A percentile compares a stretch with the other conserved stretches of the same genome.
Evolutionary conservation across 2,888 invertebrate species (phyloP).

Genomic region (Anaspis maculata): DNA sequence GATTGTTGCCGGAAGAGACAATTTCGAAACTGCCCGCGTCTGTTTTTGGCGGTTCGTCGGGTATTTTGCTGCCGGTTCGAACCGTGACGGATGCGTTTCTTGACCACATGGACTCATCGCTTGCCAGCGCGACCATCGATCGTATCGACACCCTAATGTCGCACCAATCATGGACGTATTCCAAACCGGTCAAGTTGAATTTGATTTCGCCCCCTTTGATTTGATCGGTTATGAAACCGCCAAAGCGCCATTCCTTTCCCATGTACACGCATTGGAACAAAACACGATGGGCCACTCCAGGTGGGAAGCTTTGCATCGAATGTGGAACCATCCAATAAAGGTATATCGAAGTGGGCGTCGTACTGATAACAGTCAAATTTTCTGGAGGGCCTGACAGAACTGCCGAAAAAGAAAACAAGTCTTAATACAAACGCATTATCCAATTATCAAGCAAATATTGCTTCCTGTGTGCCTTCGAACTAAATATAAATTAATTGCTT

Average conservation of each 20-base stretch:
- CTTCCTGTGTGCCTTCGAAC: too few relatives aligned
- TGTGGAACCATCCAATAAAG: constrained; percentile 45
- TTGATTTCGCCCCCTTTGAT: constrained; percentile 15
- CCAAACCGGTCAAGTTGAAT: constrained; percentile 47
- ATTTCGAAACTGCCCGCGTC: constrained; percentile 67
- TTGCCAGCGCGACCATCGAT: constrained; percentile 44
- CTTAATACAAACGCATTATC: too few relatives aligned
- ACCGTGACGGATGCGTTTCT: constrained; percentile 52
- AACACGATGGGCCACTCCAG: constrained; percentile 45
- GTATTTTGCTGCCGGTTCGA: constrained; percentile 51
- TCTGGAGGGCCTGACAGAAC: constrained; percentile 44
- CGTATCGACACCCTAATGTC: constrained; percentile 63
- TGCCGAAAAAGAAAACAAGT: constrained; percentile 15
- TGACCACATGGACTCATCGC: constrained; percentile 61
- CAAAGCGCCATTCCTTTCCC: constrained; percentile 38
- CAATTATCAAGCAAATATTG: too few relatives aligned
- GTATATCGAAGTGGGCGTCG: constrained; percentile 42
- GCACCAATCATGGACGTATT: constrained; percentile 61
- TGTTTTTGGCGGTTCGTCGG: constrained; percentile 60
- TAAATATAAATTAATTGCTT: too few relatives aligned
- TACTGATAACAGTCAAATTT: constrained; percentile 41
- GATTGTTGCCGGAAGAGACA: constrained; percentile 33
- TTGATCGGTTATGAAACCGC: constrained; percentile 12
- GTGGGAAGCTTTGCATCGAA: constrained; percentile 45
- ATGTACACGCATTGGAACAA: constrained; percentile 47